phyloP scores from a whole-genome alignment of 1,140 invertebrate genomes.

The Brachionus rubens region DNA sequence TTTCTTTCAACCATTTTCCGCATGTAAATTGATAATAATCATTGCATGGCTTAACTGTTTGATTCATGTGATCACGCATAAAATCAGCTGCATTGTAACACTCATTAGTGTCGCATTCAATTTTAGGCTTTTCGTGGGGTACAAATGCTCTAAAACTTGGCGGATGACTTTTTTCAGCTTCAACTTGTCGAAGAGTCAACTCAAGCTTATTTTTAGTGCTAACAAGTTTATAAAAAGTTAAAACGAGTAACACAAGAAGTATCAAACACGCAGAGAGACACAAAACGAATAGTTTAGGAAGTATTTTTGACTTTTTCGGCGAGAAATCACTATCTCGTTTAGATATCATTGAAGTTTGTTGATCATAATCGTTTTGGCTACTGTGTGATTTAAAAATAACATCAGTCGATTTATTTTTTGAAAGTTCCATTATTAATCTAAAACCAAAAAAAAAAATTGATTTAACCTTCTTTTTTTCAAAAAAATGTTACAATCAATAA shows the following conservation, averaged over 20 bases:
- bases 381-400: background rate
- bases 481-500: no score
- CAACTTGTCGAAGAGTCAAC: background rate
- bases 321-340: background rate
- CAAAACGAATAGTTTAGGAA: background rate
- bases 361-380: constrained; percentile 12
- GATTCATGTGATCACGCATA: constrained; percentile 18
- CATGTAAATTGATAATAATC: constrained; percentile 46
- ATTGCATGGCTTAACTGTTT: constrained; percentile 20
- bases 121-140: background rate
- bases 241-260: background rate
- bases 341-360: background rate
- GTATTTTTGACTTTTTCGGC: background rate
- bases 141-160: background rate
- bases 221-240: background rate
- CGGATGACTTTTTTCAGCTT: background rate
- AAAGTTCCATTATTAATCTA: background rate
- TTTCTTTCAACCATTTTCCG: background rate
- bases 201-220: background rate
- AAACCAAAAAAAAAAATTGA: background rate
- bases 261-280: background rate
- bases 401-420: constrained; percentile 9
- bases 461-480: background rate
- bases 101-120: background rate
- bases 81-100: constrained; percentile 38